These are phyloP conservation scores for Manis crassicaudata DNA, from an alignment of 2,797 vertebrate species.

Conservation along the genomic window DNA sequence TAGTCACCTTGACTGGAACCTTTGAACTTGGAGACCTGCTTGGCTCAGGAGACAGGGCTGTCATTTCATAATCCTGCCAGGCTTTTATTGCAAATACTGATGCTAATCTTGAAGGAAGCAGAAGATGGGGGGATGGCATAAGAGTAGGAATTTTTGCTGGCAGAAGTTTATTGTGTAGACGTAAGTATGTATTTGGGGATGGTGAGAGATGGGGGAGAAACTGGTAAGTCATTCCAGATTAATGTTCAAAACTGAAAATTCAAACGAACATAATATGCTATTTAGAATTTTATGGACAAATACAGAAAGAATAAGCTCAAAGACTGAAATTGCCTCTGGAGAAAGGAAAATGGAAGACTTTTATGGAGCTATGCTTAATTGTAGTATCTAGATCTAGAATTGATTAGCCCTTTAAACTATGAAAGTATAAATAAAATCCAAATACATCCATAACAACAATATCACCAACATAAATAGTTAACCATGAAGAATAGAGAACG, in stretches of 20 bases:
- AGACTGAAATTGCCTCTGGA: neutral
- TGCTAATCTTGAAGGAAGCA: neutral
- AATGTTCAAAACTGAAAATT: neutral
- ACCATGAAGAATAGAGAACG: neutral
- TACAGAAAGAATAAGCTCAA: neutral
- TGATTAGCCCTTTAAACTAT: neutral
- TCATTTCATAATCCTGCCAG: neutral
- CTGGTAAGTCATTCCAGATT: neutral
- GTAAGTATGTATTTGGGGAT: neutral
- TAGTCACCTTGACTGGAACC: neutral
- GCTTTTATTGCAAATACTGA: neutral
- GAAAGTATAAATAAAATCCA: neutral
- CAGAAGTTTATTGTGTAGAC: neutral
- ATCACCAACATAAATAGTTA: neutral
- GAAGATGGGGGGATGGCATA: neutral
- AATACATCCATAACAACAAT: neutral
- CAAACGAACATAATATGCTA: neutral
- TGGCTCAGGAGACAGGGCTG: neutral
- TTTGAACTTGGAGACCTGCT: constrained; percentile 7
- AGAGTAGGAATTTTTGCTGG: neutral
- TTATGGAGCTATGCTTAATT: neutral
- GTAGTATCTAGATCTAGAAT: neutral
- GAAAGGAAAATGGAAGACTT: neutral
- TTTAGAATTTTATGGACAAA: neutral
- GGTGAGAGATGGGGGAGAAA: neutral